Percentiles rank a stretch among this genome's conserved stretches.
Conservation (phyloP, 2,113 vertebrate genomes). For the Strix aluco region DNA sequence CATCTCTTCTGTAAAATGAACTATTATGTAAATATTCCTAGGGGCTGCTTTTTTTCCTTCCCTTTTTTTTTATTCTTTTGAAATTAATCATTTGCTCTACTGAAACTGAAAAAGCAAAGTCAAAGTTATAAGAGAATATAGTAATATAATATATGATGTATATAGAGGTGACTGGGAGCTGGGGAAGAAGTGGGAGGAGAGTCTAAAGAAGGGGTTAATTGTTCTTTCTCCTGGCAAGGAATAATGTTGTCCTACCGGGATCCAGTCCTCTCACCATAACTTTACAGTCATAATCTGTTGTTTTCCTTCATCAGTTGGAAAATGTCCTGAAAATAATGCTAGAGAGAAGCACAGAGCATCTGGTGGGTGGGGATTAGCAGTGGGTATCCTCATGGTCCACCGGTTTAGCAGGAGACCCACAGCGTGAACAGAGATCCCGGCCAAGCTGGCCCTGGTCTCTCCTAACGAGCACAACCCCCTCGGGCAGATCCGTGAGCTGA, state of each 20-base stretch:
- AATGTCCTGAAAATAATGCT: conserved; percentile 43
- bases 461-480: background rate
- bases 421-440: background rate
- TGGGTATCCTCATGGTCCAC: conserved; percentile 3
- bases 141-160: conserved; percentile 70
- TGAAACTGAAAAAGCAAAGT: conserved; percentile 36
- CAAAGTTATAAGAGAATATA: conserved; percentile 57
- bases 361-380: conserved; percentile 32
- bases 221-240: conserved; percentile 34
- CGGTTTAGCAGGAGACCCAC: background rate
- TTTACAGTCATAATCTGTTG: conserved; percentile 48
- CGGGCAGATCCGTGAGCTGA: background rate
- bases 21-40: conserved; percentile 22
- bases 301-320: conserved; percentile 56
- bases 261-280: conserved; percentile 7
- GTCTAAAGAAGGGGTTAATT: background rate
- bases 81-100: conserved; percentile 21
- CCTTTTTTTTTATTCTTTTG: background rate
- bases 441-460: background rate
- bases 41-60: background rate
- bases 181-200: background rate
- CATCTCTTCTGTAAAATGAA: conserved; percentile 13
- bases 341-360: conserved; percentile 8
- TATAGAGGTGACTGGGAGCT: conserved; percentile 15
- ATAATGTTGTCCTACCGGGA: conserved; percentile 19